Evolutionary conservation across 2,888 invertebrate genomes (phyloP).

Genomic region (Byasa hedistus): DNA sequence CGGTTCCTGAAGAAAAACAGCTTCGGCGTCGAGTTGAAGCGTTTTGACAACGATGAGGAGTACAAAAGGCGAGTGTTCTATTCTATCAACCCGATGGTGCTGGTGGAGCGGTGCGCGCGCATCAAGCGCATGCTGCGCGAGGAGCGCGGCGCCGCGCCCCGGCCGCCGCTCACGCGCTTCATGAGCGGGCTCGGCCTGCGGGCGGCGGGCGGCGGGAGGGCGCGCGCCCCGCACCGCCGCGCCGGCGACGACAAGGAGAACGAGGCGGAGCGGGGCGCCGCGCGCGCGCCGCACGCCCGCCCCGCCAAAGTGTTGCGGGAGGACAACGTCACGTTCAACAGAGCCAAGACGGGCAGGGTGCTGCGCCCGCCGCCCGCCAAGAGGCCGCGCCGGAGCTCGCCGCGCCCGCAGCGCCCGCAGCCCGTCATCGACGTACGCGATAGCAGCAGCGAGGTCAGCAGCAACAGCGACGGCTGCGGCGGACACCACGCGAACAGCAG

Average conservation of each 20-base stretch:
- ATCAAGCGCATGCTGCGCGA: slow-evolving; percentile 32
- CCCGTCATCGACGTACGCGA: not conserved
- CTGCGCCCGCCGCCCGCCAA: not conserved
- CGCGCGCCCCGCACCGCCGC: not conserved
- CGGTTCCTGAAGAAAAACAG: slow-evolving; percentile 37
- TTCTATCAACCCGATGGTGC: slow-evolving; percentile 55
- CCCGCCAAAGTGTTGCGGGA: slow-evolving; percentile 5
- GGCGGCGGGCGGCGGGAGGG: slow-evolving; percentile 29
- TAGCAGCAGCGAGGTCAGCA: not conserved
- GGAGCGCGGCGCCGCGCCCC: slow-evolving; percentile 15
- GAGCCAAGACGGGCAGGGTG: not conserved
- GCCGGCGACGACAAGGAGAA: slow-evolving; percentile 15
- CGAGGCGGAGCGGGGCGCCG: not conserved
- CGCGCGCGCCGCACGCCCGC: not conserved
- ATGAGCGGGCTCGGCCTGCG: slow-evolving; percentile 45
- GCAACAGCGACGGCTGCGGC: not conserved
- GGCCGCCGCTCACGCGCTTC: slow-evolving; percentile 39
- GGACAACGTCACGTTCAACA: not conserved
- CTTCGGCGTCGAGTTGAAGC: slow-evolving; percentile 39
- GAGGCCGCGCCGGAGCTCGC: not conserved
- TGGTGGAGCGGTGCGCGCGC: slow-evolving; percentile 39
- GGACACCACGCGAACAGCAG: not conserved
- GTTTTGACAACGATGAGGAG: slow-evolving; percentile 45
- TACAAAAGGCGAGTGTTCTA: slow-evolving; percentile 48
- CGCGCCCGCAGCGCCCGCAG: not conserved